phyloP scores from a whole-genome alignment of 2,888 invertebrate species.

The Athalia rosae region DNA sequence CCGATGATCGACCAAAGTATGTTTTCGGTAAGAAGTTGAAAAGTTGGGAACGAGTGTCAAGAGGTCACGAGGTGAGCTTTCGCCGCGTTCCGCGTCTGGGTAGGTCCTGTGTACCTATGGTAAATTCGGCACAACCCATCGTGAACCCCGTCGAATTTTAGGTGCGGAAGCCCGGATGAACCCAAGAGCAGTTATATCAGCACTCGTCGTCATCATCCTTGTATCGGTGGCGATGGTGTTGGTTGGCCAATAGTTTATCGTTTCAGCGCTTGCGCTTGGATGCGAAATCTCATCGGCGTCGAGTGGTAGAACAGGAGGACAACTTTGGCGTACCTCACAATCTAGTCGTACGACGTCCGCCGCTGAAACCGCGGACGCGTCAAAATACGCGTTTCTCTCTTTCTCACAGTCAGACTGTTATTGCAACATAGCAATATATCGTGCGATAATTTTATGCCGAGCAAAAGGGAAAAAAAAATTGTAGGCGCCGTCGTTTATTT shows the following conservation, averaged over 20 bases:
- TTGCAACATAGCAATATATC: too few species aligned
- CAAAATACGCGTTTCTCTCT: slow-evolving; percentile 2
- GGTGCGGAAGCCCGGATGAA: slow-evolving; percentile 37
- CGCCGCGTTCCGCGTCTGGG: too few species aligned
- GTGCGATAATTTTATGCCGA: too few species aligned
- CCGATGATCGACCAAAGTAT: too few species aligned
- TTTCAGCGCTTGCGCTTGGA: slow-evolving; percentile 37
- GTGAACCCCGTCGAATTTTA: background rate
- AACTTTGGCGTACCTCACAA: slow-evolving; percentile 34
- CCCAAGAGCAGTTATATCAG: background rate
- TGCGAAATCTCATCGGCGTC: slow-evolving; percentile 7
- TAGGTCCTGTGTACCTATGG: too few species aligned
- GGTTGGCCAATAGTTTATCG: slow-evolving; percentile 29
- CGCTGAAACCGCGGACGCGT: slow-evolving; percentile 24
- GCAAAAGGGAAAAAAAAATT: too few species aligned
- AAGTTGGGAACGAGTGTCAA: too few species aligned
- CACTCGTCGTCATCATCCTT: slow-evolving; percentile 14
- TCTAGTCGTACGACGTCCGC: slow-evolving; percentile 41
- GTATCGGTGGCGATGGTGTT: too few species aligned
- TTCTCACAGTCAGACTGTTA: background rate
- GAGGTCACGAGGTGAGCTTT: too few species aligned
- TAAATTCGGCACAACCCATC: too few species aligned
- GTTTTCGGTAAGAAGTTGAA: too few species aligned
- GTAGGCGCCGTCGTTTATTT: too few species aligned
- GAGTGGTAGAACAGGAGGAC: background rate